phyloP scores from a whole-genome alignment of 2,797 vertebrate genomes.

The Melanotaenia maccullochi region DNA sequence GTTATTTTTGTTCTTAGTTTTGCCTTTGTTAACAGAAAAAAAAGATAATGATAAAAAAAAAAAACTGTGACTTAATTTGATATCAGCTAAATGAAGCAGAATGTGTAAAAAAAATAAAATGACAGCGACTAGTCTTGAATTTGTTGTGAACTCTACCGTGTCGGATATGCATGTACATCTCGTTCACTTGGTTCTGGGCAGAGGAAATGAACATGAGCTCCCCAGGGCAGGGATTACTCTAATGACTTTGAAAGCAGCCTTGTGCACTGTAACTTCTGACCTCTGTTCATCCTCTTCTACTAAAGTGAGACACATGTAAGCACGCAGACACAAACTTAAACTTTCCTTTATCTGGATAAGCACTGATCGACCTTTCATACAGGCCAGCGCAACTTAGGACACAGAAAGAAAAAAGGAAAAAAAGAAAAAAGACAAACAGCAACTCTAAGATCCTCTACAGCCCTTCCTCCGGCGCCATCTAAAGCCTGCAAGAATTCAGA shows the following conservation, averaged over 20 bases:
- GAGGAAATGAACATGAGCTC: constrained; percentile 79
- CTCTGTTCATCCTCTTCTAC: constrained; percentile 70
- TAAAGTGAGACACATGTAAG: constrained; percentile 38
- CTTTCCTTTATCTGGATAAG: constrained; percentile 12
- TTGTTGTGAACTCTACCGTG: constrained; percentile 51
- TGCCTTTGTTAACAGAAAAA: neutral
- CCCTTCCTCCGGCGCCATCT: constrained; percentile 28
- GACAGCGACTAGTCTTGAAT: constrained; percentile 39
- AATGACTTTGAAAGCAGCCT: constrained; percentile 79
- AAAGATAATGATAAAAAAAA: neutral
- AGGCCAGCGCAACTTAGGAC: constrained; percentile 16
- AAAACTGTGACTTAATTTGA: constrained; percentile 12
- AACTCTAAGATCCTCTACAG: constrained; percentile 22
- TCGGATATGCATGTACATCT: constrained; percentile 65
- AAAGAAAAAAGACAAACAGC: constrained; percentile 41
- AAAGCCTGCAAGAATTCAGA: constrained; percentile 25
- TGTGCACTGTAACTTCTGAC: constrained; percentile 76
- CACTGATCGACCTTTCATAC: constrained; percentile 26
- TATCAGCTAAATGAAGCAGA: constrained; percentile 47
- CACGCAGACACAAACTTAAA: constrained; percentile 13
- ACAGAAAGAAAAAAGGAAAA: neutral
- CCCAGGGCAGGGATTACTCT: constrained; percentile 80
- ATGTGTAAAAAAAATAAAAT: constrained; percentile 17
- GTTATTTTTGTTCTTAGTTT: neutral
- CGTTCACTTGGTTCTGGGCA: constrained; percentile 68